These are phyloP conservation scores for Mactromeris polynyma DNA, from an alignment of 2,888 invertebrate species.

Conservation along the genomic window DNA sequence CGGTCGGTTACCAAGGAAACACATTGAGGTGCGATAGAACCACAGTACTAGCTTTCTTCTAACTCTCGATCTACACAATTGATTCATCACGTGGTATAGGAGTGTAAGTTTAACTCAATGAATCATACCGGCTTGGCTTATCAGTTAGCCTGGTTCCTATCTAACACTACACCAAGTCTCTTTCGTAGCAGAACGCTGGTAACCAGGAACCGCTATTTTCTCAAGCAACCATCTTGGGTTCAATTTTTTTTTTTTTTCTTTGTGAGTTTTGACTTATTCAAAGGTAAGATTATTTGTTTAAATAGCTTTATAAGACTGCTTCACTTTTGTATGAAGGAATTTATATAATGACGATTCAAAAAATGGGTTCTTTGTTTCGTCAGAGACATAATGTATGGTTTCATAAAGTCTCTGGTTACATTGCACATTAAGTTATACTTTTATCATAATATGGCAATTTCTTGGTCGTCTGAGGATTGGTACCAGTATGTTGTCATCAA, in stretches of 20 bases:
- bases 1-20: too few relatives aligned
- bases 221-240: background rate
- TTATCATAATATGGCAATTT: too few relatives aligned
- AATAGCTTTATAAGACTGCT: background rate
- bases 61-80: background rate
- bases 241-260: background rate
- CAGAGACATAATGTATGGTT: too few relatives aligned
- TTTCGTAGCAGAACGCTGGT: background rate
- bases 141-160: constrained; percentile 1
- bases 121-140: constrained; percentile 16
- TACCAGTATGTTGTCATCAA: too few relatives aligned
- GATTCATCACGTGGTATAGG: background rate
- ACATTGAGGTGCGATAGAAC: too few relatives aligned
- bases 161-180: background rate
- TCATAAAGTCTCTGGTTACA: too few relatives aligned
- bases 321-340: too few relatives aligned
- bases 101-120: background rate
- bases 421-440: too few relatives aligned
- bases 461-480: too few relatives aligned
- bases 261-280: background rate
- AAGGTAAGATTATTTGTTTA: background rate
- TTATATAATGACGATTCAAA: too few relatives aligned
- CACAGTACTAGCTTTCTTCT: too few relatives aligned
- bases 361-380: too few relatives aligned
- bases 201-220: background rate